These are phyloP conservation scores for Thryonomys swinderianus DNA, from an alignment of 2,113 vertebrate genomes.

Conservation along the genomic window DNA sequence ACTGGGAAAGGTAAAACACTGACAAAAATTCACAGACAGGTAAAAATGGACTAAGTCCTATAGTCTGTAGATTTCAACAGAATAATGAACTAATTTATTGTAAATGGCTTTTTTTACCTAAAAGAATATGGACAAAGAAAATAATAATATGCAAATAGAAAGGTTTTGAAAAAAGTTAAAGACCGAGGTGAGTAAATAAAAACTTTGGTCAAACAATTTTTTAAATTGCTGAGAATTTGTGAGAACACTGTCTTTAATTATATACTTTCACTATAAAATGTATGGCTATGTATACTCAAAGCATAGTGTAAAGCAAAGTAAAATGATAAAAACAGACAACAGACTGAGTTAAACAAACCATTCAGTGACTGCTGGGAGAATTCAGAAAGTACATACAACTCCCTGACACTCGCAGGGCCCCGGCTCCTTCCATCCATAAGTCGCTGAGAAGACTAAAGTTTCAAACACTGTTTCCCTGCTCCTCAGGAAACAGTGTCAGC, in stretches of 20 bases:
- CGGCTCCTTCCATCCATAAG: neutral
- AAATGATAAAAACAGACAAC: neutral
- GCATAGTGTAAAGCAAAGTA: neutral
- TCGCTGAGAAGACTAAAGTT: neutral
- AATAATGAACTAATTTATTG: neutral
- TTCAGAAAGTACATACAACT: neutral
- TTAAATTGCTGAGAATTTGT: neutral
- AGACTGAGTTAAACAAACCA: neutral
- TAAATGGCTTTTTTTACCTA: neutral
- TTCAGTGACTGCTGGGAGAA: neutral
- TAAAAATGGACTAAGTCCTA: neutral
- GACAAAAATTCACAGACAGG: neutral
- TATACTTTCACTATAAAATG: conserved; percentile 26
- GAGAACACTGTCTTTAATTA: neutral
- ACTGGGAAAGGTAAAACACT: neutral
- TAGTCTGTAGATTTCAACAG: neutral
- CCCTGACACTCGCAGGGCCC: neutral
- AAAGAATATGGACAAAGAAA: neutral
- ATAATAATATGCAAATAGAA: neutral
- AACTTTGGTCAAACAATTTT: neutral
- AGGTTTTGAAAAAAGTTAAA: neutral
- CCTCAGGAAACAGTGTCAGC: neutral
- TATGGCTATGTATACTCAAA: neutral
- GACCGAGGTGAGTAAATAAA: neutral
- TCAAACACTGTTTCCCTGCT: neutral